Evolutionary conservation across 2,797 vertebrate genomes (phyloP).

Genomic region (Huso huso): DNA sequence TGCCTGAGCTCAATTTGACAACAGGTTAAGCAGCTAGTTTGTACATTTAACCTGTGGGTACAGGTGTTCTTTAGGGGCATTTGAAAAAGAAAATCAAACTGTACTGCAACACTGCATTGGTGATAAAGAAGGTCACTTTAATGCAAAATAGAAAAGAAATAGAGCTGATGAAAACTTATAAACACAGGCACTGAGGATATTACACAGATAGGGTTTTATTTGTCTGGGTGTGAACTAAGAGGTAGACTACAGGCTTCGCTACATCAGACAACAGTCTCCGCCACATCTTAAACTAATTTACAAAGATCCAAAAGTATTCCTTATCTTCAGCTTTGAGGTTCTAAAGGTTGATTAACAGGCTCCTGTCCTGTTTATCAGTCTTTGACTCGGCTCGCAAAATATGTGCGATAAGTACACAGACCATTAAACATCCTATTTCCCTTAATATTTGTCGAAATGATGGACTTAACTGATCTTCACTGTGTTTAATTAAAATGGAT

Average conservation of each 20-base stretch:
- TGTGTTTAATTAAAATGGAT: conserved; percentile 76
- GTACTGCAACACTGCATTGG: conserved; percentile 48
- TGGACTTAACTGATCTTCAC: conserved; percentile 74
- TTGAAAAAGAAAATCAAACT: conserved; percentile 16
- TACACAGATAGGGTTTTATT: conserved; percentile 59
- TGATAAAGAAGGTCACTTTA: conserved; percentile 61
- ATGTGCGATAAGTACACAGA: conserved; percentile 66
- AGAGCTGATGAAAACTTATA: conserved; percentile 51
- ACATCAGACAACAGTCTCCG: conserved; percentile 47
- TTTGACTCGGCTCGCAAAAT: conserved; percentile 58
- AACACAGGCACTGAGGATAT: conserved; percentile 50
- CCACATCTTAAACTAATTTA: conserved; percentile 71
- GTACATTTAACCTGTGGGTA: conserved; percentile 46
- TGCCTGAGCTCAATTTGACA: conserved; percentile 40
- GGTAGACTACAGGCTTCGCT: conserved; percentile 36
- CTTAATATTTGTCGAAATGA: conserved; percentile 70
- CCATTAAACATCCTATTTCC: conserved; percentile 70
- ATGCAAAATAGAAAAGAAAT: conserved; percentile 31
- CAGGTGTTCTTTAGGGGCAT: conserved; percentile 30
- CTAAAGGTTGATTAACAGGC: conserved; percentile 73
- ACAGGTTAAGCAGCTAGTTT: conserved; percentile 26
- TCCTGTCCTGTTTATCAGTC: conserved; percentile 68
- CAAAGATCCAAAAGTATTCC: conserved; percentile 66
- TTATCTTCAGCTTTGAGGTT: conserved; percentile 72
- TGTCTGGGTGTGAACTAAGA: conserved; percentile 11